Evolutionary conservation across 2,888 invertebrate species (phyloP), one percentile per base, ranked within the genome.

Genomic region (Caenorhabditis plicata): DNA sequence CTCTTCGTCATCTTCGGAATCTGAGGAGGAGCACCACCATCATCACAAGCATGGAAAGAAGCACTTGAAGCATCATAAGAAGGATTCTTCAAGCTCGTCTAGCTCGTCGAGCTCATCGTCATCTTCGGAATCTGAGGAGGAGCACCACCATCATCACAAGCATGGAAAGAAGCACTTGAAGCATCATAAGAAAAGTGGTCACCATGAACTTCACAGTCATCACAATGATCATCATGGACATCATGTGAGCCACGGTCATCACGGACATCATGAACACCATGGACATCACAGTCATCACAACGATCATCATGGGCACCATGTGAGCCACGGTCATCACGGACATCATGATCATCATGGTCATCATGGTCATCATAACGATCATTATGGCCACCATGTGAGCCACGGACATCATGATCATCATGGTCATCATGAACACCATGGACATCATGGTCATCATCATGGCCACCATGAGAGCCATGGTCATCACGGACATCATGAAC

Each of bases 401-500:
- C 29, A 41, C 27, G 41, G 27, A 15, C 4, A 38, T 17, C 50
- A 45, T 31, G 40, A 33, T 15, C 38, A 55, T 25, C 36, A 35
- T 17, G 22, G 20, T 27, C 29, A 27, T 13, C 8, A 9, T 7
- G 17, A 4, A 17, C 35, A 46, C 17, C 50, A 51, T 8, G 27
- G 31, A 22, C 31, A 41, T 17, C 41, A 40, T 36, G 29, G 27
- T 11, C 20, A 22, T 11, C 50, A 45, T 36, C 41, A 50, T 19
- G 56, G 36, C 5, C 55, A 55, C 25, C 44, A 48, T n/a, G 47
- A 35, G n/a, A 41, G 47, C 13, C 55, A 33, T 11, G 26, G 17
- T 11, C 50, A 45, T 36, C 41, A 50, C 23, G 56, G 36, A 11
- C 55, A 55, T 31, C 44, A 48, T n/a, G 47, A 35, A 19, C 44